These are phyloP conservation scores for Phalacrocorax aristotelis DNA, from an alignment of 2,113 vertebrate species.

Conservation along the genomic window DNA sequence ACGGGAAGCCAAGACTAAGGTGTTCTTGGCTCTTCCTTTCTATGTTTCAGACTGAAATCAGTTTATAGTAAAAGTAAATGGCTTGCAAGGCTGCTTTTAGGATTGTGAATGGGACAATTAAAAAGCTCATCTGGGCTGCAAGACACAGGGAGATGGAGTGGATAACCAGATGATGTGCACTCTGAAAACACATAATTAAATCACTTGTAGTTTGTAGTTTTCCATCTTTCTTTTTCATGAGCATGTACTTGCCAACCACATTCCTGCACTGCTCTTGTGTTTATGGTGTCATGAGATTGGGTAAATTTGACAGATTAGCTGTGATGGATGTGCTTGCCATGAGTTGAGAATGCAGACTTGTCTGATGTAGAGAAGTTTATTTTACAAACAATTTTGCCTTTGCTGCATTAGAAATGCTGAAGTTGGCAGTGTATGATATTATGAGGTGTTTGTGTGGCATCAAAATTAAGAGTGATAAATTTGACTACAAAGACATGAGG, in stretches of 20 bases:
- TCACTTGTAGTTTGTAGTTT: neutral
- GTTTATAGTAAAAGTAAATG: neutral
- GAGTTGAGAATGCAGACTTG: neutral
- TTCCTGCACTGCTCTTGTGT: neutral
- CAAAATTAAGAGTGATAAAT: neutral
- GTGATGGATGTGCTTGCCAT: neutral
- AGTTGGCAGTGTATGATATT: neutral
- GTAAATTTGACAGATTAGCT: neutral
- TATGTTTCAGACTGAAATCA: neutral
- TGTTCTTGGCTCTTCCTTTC: neutral
- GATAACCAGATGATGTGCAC: neutral
- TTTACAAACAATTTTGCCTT: neutral
- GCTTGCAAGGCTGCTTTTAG: neutral
- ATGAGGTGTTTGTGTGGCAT: neutral
- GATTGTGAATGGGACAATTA: neutral
- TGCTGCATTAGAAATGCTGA: neutral
- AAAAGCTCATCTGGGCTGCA: neutral
- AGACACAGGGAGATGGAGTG: neutral
- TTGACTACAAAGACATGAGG: neutral
- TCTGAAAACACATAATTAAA: neutral
- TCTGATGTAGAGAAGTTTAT: neutral
- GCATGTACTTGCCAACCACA: neutral
- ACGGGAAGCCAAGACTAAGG: neutral
- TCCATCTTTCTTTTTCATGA: neutral
- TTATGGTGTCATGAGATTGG: neutral